These are phyloP conservation scores for Atractosteus spatula DNA, from an alignment of 2,113 vertebrate species.

Conservation along the genomic window DNA sequence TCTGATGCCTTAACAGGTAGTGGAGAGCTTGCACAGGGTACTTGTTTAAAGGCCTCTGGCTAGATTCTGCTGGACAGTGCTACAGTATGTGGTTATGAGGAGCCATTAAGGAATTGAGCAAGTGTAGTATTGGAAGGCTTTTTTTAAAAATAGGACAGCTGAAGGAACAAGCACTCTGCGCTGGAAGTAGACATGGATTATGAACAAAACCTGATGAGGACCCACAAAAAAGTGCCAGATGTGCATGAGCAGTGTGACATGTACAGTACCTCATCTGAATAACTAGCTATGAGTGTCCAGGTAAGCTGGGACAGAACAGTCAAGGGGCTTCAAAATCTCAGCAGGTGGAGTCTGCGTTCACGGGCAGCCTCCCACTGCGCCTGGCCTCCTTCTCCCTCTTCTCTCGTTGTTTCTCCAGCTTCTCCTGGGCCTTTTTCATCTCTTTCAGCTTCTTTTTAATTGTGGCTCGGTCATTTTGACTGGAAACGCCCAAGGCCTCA, in stretches of 20 bases:
- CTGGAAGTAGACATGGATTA: neutral
- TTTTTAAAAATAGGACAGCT: neutral
- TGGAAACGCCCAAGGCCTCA: slow-evolving; percentile 75
- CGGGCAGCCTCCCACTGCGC: slow-evolving; percentile 65
- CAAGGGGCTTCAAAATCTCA: slow-evolving; percentile 51
- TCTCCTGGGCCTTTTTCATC: slow-evolving; percentile 83
- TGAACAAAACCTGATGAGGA: neutral
- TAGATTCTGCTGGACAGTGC: no score
- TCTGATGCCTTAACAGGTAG: no score
- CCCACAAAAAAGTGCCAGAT: neutral
- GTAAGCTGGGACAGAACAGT: slow-evolving; percentile 3
- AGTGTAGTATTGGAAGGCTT: neutral
- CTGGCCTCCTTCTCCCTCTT: slow-evolving; percentile 76
- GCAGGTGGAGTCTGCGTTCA: slow-evolving; percentile 74
- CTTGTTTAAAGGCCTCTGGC: no score
- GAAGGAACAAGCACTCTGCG: neutral
- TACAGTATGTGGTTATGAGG: no score
- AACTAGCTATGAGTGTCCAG: neutral
- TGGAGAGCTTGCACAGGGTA: no score
- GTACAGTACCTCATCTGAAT: neutral
- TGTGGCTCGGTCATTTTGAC: slow-evolving; percentile 78
- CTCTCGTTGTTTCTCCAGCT: slow-evolving; percentile 82
- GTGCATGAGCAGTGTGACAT: neutral
- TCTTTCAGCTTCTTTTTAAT: slow-evolving; percentile 89
- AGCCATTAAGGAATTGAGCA: no score